These are phyloP conservation scores for Myiagra hebetior DNA, from an alignment of 2,113 vertebrate species.

Conservation along the genomic window DNA sequence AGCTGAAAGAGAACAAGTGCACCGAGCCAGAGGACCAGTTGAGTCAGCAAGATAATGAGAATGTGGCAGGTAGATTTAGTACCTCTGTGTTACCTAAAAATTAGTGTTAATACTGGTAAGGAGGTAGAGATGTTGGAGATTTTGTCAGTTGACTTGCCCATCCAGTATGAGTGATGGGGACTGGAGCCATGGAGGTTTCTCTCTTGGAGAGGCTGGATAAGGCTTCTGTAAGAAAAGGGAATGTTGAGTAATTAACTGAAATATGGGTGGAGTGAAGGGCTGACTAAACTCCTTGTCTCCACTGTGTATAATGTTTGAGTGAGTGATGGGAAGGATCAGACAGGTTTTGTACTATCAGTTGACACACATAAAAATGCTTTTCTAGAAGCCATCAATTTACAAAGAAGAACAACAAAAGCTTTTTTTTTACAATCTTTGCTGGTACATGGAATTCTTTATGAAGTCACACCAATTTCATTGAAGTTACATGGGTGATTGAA, in stretches of 20 bases:
- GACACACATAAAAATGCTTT: neutral
- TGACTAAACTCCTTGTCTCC: neutral
- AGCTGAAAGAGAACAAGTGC: neutral
- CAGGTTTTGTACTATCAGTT: neutral
- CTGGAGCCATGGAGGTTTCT: neutral
- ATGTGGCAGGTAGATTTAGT: neutral
- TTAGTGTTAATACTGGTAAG: neutral
- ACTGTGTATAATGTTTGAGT: neutral
- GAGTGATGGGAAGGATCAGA: neutral
- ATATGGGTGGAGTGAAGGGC: conserved; percentile 8
- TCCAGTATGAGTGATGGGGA: neutral
- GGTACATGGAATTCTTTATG: neutral
- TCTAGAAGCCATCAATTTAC: neutral
- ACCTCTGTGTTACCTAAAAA: neutral
- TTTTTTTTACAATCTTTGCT: neutral
- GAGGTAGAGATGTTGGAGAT: neutral
- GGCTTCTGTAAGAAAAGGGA: neutral
- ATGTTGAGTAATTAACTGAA: conserved; percentile 22
- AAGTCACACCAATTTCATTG: neutral
- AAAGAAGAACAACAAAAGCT: neutral
- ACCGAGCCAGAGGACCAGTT: neutral
- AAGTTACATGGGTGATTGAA: neutral
- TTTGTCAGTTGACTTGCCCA: neutral
- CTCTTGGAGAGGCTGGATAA: neutral
- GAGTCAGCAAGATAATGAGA: neutral